These are phyloP conservation scores for Perithous albicinctus DNA, from an alignment of 2,888 invertebrate species.

Conservation along the genomic window DNA sequence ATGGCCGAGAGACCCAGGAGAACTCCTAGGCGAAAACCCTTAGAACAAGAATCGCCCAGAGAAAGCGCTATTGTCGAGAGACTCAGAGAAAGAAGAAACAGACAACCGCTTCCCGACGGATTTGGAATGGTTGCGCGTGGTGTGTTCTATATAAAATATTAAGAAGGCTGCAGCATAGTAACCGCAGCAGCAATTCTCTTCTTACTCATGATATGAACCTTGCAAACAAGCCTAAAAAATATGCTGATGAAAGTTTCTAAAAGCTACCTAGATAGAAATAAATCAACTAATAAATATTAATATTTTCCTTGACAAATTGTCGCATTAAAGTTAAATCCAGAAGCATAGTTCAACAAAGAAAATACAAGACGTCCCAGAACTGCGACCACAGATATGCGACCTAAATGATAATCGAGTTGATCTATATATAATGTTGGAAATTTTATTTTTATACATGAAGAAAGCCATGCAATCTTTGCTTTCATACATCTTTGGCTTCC, in stretches of 20 bases:
- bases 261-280: too few relatives aligned
- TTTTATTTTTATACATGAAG: too few relatives aligned
- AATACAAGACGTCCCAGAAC: too few relatives aligned
- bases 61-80: slow-evolving; percentile 62
- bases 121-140: slow-evolving; percentile 73
- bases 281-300: too few relatives aligned
- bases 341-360: too few relatives aligned
- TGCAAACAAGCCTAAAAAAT: neutral
- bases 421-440: too few relatives aligned
- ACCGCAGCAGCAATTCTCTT: neutral
- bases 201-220: neutral
- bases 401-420: neutral
- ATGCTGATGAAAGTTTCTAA: too few relatives aligned
- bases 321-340: too few relatives aligned
- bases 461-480: too few relatives aligned
- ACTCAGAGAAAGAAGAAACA: slow-evolving; percentile 69
- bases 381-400: neutral
- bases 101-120: slow-evolving; percentile 73
- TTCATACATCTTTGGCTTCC: too few relatives aligned
- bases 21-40: slow-evolving; percentile 69
- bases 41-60: slow-evolving; percentile 65
- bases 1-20: slow-evolving; percentile 76
- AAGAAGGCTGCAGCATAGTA: slow-evolving; percentile 7
- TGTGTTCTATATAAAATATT: slow-evolving; percentile 63
- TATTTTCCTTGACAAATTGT: too few relatives aligned